These are phyloP conservation scores for Sisyra nigra DNA, from an alignment of 2,888 invertebrate species.

Conservation along the genomic window DNA sequence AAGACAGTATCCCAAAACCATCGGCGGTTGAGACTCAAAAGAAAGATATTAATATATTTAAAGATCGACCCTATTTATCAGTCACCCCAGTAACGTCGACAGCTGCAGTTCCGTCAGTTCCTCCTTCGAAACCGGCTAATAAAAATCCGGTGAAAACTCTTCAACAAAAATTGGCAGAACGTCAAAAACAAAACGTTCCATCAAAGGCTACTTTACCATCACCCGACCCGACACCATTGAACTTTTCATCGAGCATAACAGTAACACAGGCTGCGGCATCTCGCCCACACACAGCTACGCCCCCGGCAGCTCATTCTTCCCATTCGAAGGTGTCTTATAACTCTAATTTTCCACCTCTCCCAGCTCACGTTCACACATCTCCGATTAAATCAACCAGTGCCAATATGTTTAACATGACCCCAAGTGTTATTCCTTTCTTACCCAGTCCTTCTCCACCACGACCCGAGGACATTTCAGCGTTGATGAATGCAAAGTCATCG, in stretches of 20 bases:
- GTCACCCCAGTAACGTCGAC: slow-evolving; percentile 19
- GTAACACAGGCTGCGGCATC: slow-evolving; percentile 14
- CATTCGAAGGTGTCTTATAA: slow-evolving; percentile 15
- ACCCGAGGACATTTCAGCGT: slow-evolving; percentile 16
- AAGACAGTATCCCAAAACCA: slow-evolving; percentile 1
- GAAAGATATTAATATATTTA: slow-evolving; percentile 15
- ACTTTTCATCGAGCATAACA: slow-evolving; percentile 20
- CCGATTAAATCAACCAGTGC: not conserved
- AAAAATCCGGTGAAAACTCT: slow-evolving; percentile 44
- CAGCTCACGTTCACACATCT: not conserved
- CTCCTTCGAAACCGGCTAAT: slow-evolving; percentile 13
- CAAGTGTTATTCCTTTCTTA: slow-evolving; percentile 6
- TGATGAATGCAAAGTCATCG: not conserved
- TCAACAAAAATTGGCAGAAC: slow-evolving; percentile 50
- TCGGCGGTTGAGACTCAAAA: not conserved
- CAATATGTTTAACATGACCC: no score
- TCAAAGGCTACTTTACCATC: slow-evolving; percentile 7
- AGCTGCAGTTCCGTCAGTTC: slow-evolving; percentile 13
- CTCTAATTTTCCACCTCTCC: not conserved
- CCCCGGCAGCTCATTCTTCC: slow-evolving; percentile 23
- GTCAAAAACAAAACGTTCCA: slow-evolving; percentile 32
- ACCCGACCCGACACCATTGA: slow-evolving; percentile 24
- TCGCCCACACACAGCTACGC: slow-evolving; percentile 19
- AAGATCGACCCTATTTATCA: slow-evolving; percentile 32
- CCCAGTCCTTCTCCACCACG: slow-evolving; percentile 9